phyloP scores from a whole-genome alignment of 2,888 invertebrate species.

The Frankliniella fusca region DNA sequence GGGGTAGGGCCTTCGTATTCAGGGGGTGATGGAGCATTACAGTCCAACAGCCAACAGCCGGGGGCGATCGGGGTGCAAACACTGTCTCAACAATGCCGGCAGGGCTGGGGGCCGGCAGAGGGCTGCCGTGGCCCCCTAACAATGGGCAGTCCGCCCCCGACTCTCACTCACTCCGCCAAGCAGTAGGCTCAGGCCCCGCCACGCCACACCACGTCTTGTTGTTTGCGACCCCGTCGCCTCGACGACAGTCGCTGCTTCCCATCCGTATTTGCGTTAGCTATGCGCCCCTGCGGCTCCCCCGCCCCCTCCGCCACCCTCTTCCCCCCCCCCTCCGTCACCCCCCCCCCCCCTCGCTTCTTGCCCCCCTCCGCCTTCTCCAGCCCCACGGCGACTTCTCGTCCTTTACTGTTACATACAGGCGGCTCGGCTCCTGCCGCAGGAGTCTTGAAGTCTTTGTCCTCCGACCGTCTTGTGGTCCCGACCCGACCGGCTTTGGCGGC shows the following conservation, averaged over 20 bases:
- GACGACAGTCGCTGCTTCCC: too few species aligned
- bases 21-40: slow-evolving; percentile 10
- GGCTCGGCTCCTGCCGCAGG: too few species aligned
- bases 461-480: too few species aligned
- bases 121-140: too few species aligned
- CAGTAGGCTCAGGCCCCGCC: too few species aligned
- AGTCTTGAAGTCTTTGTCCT: too few species aligned
- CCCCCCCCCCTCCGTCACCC: neutral
- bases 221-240: neutral
- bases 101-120: too few species aligned
- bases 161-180: too few species aligned
- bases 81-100: neutral
- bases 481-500: too few species aligned
- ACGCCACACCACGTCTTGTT: neutral
- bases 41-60: neutral
- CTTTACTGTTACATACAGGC: too few species aligned
- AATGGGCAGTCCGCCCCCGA: too few species aligned
- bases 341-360: neutral
- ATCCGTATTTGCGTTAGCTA: neutral
- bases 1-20: neutral
- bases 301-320: neutral
- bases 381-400: too few species aligned
- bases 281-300: neutral
- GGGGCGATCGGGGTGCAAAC: slow-evolving; percentile 4
- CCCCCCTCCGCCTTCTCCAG: neutral